These are phyloP conservation scores for Karalla daura DNA, from an alignment of 2,797 vertebrate species.

Conservation along the genomic window DNA sequence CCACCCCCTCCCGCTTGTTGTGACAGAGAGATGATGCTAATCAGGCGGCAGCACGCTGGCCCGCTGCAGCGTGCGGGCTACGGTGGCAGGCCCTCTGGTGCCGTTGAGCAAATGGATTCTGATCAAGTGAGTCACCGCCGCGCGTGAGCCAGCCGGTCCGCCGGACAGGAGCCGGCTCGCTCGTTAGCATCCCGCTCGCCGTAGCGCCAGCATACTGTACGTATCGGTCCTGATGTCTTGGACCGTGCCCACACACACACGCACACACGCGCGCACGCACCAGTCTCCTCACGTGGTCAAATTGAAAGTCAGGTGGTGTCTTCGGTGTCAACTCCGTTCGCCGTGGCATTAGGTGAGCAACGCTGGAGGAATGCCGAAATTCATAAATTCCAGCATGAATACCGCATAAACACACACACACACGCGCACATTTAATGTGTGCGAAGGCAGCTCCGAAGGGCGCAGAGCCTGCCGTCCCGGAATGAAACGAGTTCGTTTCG, in stretches of 20 bases:
- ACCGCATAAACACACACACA: constrained; percentile 33
- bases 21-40: constrained; percentile 38
- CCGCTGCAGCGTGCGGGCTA: constrained; percentile 18
- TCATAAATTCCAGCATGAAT: too few relatives aligned
- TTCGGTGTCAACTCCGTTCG: constrained; percentile 59
- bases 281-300: constrained; percentile 60
- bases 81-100: constrained; percentile 42
- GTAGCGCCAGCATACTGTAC: constrained; percentile 39
- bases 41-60: constrained; percentile 28
- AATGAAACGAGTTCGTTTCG: constrained; percentile 60
- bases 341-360: constrained; percentile 62
- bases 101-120: constrained; percentile 51
- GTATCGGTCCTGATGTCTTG: constrained; percentile 51
- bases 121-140: constrained; percentile 59
- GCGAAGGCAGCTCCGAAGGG: constrained; percentile 54
- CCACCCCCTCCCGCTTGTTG: constrained; percentile 4
- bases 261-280: constrained; percentile 34
- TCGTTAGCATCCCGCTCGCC: constrained; percentile 57
- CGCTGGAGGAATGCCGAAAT: constrained; percentile 34
- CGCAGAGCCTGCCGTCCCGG: constrained; percentile 26
- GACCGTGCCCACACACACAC: constrained; percentile 13
- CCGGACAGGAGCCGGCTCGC: constrained; percentile 39
- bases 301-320: constrained; percentile 56
- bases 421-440: constrained; percentile 30
- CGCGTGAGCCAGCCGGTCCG: constrained; percentile 51